phyloP scores from a whole-genome alignment of 2,113 vertebrate species.

The Cyanoramphus novaezelandiae region DNA sequence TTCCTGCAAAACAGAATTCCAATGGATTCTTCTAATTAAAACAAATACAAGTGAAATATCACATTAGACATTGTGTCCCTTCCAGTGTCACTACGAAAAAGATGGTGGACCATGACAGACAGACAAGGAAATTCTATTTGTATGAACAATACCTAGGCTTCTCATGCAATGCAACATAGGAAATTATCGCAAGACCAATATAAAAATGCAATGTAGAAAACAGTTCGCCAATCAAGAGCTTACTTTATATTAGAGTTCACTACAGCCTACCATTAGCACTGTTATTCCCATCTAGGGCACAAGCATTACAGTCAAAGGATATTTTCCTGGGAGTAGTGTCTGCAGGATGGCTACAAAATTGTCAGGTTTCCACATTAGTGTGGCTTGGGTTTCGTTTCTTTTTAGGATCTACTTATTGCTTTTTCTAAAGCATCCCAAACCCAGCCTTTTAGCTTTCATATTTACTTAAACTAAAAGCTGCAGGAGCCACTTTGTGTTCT shows the following conservation, averaged over 20 bases:
- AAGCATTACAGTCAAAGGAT: not conserved
- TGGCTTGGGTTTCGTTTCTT: not conserved
- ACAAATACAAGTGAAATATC: not conserved
- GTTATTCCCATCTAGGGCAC: not conserved
- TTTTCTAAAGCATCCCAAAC: not conserved
- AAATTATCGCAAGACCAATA: not conserved
- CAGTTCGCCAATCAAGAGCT: not conserved
- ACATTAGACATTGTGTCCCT: not conserved
- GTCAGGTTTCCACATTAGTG: accelerated
- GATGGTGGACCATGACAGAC: not conserved
- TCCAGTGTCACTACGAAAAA: not conserved
- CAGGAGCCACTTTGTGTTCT: not conserved
- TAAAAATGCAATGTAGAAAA: not conserved
- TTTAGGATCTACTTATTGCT: not conserved
- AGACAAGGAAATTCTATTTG: not conserved
- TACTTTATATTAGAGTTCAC: not conserved
- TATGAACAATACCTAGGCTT: not conserved
- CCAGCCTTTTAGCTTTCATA: not conserved
- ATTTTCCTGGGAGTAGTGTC: not conserved
- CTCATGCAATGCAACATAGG: not conserved
- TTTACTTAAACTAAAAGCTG: not conserved
- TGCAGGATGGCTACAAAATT: not conserved
- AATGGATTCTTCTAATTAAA: not conserved
- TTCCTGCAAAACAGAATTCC: not conserved
- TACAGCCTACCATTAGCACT: not conserved